Base-by-base conservation (phyloP, 1,140 invertebrate genomes). In the Theocolax elegans region DNA sequence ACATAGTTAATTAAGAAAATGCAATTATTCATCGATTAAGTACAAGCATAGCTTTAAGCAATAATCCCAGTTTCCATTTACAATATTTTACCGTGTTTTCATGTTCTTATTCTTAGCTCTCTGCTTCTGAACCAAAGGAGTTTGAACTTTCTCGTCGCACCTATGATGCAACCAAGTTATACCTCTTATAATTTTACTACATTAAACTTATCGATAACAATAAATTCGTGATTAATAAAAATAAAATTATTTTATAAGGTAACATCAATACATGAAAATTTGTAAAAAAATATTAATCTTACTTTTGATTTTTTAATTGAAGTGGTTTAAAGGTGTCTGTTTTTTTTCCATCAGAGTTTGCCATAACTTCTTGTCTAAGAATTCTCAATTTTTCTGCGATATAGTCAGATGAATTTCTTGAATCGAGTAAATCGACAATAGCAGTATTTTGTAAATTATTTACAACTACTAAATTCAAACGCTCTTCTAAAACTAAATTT, bases 381-480 rank as follows among this genome's bases (percentile, higher is more conserved):
- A 23, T 12, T 44, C 54, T 69, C 1, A 63, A 9, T 7, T 25
- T 65, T 49, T 44, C 40, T 31, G 40, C 19, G 27, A 66, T 56
- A 48, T 60, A 8, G 56, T n/a, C 23, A 44, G 49, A 21, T 53
- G 21, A 0, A 27, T 31, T 56, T 44, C 49, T 9, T 17, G 12
- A 21, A 10, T 71, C 60, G 64, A 46, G 38, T 38, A 70, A 64
- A 63, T 70, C 15, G n/a, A 71, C 68, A 19, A 64, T 44, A 27
- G 46, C 2, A 38, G 27, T 65, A 25, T 49, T 21, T 10, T 31
- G 15, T 13, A 49, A 2, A 65, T 27, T 48, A 60, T 87, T 85
- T 17, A 86, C 76, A n/a, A 91, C 86, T 72, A 81, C 82, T 85
- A 91, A 87, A 0, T 77, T 85, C n/a, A 90, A 87, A 10, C 77